Evolutionary conservation across 2,888 invertebrate genomes (phyloP).

Genomic region (Dolichomitus sp.): DNA sequence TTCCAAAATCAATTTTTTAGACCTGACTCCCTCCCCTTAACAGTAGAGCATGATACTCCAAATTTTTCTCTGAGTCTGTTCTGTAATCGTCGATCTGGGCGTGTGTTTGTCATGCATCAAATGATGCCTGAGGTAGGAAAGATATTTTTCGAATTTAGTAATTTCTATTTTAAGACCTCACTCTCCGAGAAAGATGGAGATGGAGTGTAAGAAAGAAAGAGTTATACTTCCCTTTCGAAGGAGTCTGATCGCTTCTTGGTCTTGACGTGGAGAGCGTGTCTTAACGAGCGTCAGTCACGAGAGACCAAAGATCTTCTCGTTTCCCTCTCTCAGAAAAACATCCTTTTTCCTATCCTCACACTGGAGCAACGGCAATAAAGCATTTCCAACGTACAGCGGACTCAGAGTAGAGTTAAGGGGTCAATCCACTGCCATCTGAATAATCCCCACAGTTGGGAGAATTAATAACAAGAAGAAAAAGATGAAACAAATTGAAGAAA

Average conservation of each 20-base stretch:
- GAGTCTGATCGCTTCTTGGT: slow-evolving; percentile 45
- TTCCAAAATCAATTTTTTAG: no score
- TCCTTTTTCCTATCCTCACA: slow-evolving; percentile 30
- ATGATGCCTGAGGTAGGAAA: slow-evolving; percentile 15
- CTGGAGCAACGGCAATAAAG: slow-evolving; percentile 27
- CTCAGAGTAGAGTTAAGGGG: slow-evolving; percentile 26
- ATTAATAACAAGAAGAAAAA: slow-evolving; percentile 53
- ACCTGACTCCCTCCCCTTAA: no score
- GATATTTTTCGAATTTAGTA: slow-evolving; percentile 60
- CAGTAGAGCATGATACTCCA: no score
- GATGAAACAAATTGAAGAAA: background rate
- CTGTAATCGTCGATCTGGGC: no score
- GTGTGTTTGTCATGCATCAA: background rate
- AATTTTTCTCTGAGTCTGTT: no score
- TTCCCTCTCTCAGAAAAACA: slow-evolving; percentile 1
- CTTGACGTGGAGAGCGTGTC: slow-evolving; percentile 34
- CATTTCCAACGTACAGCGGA: slow-evolving; percentile 28
- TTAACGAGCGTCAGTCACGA: slow-evolving; percentile 69
- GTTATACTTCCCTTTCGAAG: slow-evolving; percentile 60
- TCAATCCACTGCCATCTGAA: slow-evolving; percentile 38
- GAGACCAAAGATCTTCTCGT: slow-evolving; percentile 58
- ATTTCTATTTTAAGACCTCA: slow-evolving; percentile 63
- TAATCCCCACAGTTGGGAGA: slow-evolving; percentile 39
- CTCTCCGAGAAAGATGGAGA: background rate
- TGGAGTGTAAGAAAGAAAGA: slow-evolving; percentile 3